phyloP scores from a whole-genome alignment of 2,113 vertebrate species.

The Albula goreensis region DNA sequence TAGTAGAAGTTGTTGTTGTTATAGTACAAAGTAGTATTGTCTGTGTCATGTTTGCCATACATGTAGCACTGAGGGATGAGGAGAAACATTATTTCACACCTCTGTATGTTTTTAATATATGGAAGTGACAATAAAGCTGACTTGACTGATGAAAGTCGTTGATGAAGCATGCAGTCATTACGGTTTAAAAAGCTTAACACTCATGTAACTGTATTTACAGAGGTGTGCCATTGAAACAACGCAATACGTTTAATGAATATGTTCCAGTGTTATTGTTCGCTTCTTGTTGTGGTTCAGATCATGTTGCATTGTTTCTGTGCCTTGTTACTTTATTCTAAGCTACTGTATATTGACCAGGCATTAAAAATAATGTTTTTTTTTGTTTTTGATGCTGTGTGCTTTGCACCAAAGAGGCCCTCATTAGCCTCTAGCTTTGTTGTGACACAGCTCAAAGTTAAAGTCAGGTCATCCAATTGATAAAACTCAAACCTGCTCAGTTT shows the following conservation, averaged over 20 bases:
- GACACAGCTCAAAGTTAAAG: conserved; percentile 40
- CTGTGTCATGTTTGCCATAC: no score
- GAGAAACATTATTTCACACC: no score
- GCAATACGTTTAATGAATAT: background rate
- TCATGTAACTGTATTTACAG: background rate
- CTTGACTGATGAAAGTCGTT: background rate
- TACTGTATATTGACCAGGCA: background rate
- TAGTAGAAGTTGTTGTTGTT: no score
- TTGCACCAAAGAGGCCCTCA: conserved; percentile 40
- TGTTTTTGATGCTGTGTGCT: conserved; percentile 51
- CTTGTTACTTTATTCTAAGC: no score
- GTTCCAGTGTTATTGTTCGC: background rate
- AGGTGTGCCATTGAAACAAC: background rate
- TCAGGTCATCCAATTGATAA: conserved; percentile 25
- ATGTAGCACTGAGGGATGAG: no score
- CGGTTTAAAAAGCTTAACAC: no score
- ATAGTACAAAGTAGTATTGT: no score
- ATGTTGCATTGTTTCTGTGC: background rate
- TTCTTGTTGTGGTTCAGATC: background rate
- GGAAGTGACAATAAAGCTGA: no score
- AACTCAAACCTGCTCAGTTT: no score
- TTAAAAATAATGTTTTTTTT: background rate
- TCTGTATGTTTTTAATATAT: no score
- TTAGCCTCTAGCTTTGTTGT: conserved; percentile 44
- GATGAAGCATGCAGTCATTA: background rate